Base-by-base conservation (phyloP, 92 coral and sea anemone species). In the Scolanthus callimorphus region DNA sequence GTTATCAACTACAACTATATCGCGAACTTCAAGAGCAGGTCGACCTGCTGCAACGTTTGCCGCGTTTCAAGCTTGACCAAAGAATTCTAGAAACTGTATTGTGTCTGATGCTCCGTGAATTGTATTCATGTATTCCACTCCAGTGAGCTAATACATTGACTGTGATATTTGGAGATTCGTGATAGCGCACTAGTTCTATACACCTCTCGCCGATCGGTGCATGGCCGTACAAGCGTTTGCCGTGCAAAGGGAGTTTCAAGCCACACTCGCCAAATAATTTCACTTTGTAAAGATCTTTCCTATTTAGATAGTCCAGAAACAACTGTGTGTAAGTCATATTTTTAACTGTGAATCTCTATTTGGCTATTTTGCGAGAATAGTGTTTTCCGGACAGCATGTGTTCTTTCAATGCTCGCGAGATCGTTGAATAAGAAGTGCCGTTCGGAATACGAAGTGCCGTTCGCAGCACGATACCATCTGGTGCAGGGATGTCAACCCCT, bases 251-350 rank as follows among this genome's bases (percentile, higher is more conserved):
- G 22, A 15, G 25, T 21, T 62, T 72, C 26, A 72, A 25, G 0
- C 79, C 73, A 13, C 71, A 70, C 20, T 72, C 72, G 21, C 62
- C 62, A 37, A 72, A 62, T 26, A 61, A 72, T 55, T 73, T 73
- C 24, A 73, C 31, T 29, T 54, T 58, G 39, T 47, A 8, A 20
- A 64, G 72, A 52, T 63, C 65, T 63, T 73, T 66, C 12, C 63
- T 49, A 23, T 57, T n/a, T 11, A 73, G 25, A 46, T 73, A 73
- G 58, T 60, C 43, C 25, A 62, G 60, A 43, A 71, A 71, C 20
- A 71, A 57, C 38, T 71, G 79, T 51, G 72, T 73, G 23, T 73
- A 73, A n/a, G n/a, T n/a, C n/a, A n/a, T n/a, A n/a, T n/a, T n/a
- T n/a, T n/a, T n/a, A n/a, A n/a, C n/a, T n/a, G n/a, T n/a, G n/a